Evolutionary conservation across 2,113 vertebrate genomes (phyloP), one percentile per base, ranked within the genome.

Genomic region (Ursus arctos): DNA sequence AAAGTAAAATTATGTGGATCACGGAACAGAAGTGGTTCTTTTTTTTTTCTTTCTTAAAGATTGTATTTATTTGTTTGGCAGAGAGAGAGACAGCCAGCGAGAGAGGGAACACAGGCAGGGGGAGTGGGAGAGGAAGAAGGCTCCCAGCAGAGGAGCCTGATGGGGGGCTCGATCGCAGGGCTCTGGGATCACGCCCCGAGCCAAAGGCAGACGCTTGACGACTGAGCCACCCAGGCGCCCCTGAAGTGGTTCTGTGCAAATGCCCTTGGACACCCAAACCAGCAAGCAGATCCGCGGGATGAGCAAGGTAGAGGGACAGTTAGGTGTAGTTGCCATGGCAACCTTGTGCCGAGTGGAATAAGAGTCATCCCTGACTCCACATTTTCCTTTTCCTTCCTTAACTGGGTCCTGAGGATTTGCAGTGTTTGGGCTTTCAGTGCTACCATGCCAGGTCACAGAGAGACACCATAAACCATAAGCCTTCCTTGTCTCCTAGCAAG

Each of bases 301-400:
- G 77, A 93, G 65, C 69, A 47, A 92, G 59, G 82, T 51, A 59
- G 85, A 84, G 33, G 59, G 65, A 95, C 47, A 65, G 43, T 76
- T 69, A 55, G 28, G 51, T 69, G 15, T 69, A n/a, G 94, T 98
- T 98, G 59, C 96, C 22, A 93, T 96, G 61, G 72, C 82, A 97
- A 95, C 94, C 24, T 5, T 40, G 49, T 72, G 31, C 65, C 36
- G 71, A 86, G 33, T 33, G 93, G 92, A 87, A 92, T 91, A 59
- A 76, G 49, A 51, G 94, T 90, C 76, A 89, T 80, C 57, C 69
- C 36, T 33, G 40, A 85, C 69, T 96, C 36, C n/a, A 59, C 33
- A 31, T 49, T 96, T 76, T 86, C n/a, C 55, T 88, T 94, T 81
- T 81, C 65, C 8, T 65, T 86, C 80, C 59, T 88, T 88, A 55